Percentiles rank a stretch among this genome's conserved stretches.
phyloP scores from a whole-genome alignment of 2,888 invertebrate genomes.

The Macrostomum cliftonense region DNA sequence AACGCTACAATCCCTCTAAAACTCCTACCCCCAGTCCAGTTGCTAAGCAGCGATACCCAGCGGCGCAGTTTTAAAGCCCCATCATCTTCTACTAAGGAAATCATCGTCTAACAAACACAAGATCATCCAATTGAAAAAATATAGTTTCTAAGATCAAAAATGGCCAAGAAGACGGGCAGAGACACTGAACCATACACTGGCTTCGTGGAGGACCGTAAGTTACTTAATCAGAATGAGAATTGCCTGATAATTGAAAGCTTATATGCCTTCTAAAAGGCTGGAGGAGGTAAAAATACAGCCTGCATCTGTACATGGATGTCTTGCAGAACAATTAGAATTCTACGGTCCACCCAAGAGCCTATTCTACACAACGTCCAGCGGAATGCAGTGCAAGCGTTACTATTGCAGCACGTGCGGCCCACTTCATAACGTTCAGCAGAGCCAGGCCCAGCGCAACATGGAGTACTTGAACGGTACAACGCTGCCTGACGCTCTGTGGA shows the following conservation, averaged over 20 bases:
- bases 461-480: slow-evolving; percentile 8
- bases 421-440: background rate
- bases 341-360: background rate
- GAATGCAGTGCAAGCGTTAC: slow-evolving; percentile 7
- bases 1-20: no score
- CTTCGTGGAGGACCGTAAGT: slow-evolving; percentile 6
- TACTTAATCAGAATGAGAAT: background rate
- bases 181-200: slow-evolving; percentile 6
- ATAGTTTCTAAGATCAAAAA: background rate
- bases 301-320: no score
- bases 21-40: no score
- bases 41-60: no score
- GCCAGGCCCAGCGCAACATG: slow-evolving; percentile 5
- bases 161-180: slow-evolving; percentile 6
- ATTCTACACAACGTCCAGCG: slow-evolving; percentile 7
- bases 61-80: no score
- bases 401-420: slow-evolving; percentile 5
- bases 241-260: no score
- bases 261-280: no score
- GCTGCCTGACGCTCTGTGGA: slow-evolving; percentile 6
- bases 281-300: no score
- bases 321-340: no score
- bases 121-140: no score
- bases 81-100: no score
- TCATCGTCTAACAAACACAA: no score